Evolutionary conservation across 2,888 invertebrate genomes (phyloP), one percentile per base, ranked within the genome.

Genomic region (Morpho achilles): DNA sequence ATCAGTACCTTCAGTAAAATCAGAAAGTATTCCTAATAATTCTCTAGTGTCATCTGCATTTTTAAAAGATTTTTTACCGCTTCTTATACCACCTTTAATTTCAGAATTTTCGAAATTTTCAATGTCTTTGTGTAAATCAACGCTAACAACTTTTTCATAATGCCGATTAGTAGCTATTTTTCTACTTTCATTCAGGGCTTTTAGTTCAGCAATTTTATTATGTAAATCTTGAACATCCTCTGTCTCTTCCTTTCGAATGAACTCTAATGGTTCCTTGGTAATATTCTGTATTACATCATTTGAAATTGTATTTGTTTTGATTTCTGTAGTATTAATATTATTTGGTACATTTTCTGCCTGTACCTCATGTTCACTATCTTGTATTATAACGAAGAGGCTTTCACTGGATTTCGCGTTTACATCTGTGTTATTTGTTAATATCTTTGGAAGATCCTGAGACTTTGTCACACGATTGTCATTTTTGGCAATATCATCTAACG

Each of bases 11-110:
- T 84, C 84, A 6, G 84, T 86, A 2, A 83, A 75, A 58, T 81
- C 74, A 0, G 81, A 77, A 0, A 88, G 64, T 74, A 86, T 78
- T 45, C 82, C 79, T 8, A 88, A 65, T 3, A 88, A 68, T 42
- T 84, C 81, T 8, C 76, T 77, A 0, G 87, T 88, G 52, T 81
- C 75, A 39, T 87, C 76, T 0, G 79, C 82, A 39, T 73, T 70
- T 60, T 71, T 76, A 8, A 75, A 70, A 40, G 63, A 73, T 60
- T 71, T 74, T 7, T 58, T 56, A 5, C 52, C 60, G 59, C 61
- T 69, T 7, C 61, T 22, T 7, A 62, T 56, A 5, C 50, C 54
- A 32, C 68, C 63, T 22, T 60, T 62, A n/a, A 53, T 54, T 46
- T 61, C 61, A 6, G 64, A 66, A 4, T 62, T 59, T 39, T 64